phyloP scores from a whole-genome alignment of 1,140 invertebrate genomes.

The Bombyx mandarina region DNA sequence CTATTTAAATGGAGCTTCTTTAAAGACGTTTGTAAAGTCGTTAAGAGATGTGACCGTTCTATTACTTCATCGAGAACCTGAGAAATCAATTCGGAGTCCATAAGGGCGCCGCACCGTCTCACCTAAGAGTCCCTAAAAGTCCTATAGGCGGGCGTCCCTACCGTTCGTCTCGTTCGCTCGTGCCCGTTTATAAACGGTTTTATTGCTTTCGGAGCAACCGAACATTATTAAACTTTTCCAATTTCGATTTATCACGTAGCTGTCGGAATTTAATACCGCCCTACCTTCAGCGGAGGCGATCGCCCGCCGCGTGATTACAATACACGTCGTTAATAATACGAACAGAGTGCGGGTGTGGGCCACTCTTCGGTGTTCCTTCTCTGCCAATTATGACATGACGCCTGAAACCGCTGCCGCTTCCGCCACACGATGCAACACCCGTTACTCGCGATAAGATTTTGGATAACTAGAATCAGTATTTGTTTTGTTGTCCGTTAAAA shows the following conservation, averaged over 20 bases:
- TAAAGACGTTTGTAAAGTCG: no score
- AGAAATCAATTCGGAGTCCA: conserved; percentile 55
- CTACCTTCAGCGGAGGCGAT: conserved; percentile 69
- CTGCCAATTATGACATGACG: no score
- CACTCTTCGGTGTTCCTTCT: neutral
- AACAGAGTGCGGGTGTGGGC: conserved; percentile 24
- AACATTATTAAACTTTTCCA: conserved; percentile 72
- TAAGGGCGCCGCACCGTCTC: conserved; percentile 43
- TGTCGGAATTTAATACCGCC: conserved; percentile 72
- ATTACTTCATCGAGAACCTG: conserved; percentile 52
- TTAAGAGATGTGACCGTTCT: conserved; percentile 19
- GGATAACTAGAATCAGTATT: no score
- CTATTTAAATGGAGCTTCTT: no score
- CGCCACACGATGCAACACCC: no score
- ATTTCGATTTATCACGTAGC: conserved; percentile 72
- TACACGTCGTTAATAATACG: conserved; percentile 69
- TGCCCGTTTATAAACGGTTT: conserved; percentile 71
- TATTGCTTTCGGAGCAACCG: conserved; percentile 71
- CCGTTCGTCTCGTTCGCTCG: conserved; percentile 65
- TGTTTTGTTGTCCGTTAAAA: no score
- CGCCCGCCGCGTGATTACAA: conserved; percentile 69
- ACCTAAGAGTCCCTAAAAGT: conserved; percentile 66
- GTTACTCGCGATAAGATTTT: no score
- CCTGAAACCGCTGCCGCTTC: no score
- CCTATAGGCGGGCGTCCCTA: conserved; percentile 60